Conservation (phyloP, 2,113 vertebrate genomes). For the Myiopsitta monachus region DNA sequence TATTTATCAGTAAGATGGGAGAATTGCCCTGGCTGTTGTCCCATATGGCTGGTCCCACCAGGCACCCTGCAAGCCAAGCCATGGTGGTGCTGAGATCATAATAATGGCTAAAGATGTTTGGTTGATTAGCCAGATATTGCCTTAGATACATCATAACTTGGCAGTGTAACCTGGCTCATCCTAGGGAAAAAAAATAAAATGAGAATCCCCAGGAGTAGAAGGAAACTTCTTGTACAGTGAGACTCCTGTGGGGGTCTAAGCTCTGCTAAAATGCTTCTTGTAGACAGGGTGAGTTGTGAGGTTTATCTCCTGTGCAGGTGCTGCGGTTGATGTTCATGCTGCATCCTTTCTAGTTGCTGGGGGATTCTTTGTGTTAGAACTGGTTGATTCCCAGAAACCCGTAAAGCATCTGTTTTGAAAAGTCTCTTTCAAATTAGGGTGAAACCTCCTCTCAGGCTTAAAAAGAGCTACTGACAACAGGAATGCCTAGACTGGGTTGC, state of each 20-base stretch:
- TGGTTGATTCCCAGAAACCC: background rate
- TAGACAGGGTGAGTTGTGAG: too few species aligned
- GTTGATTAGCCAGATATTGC: background rate
- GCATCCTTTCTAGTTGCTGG: background rate
- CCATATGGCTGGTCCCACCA: fast-evolving
- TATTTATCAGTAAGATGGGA: background rate
- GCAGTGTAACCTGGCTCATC: background rate
- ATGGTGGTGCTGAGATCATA: background rate
- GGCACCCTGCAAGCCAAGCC: background rate
- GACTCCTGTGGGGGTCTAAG: background rate
- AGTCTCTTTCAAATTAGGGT: background rate
- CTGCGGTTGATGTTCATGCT: background rate
- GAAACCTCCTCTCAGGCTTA: background rate
- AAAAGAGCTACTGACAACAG: background rate
- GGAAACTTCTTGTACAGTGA: fast-evolving
- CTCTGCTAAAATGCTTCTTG: background rate
- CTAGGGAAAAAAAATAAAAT: background rate
- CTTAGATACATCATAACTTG: fast-evolving
- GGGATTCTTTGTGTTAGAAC: background rate
- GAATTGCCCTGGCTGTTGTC: background rate
- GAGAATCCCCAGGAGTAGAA: background rate
- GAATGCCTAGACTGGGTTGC: fast-evolving
- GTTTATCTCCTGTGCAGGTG: background rate
- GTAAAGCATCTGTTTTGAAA: background rate
- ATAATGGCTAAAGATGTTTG: background rate